phyloP scores from a whole-genome alignment of 2,888 invertebrate genomes.

The Ectobius pallidus region DNA sequence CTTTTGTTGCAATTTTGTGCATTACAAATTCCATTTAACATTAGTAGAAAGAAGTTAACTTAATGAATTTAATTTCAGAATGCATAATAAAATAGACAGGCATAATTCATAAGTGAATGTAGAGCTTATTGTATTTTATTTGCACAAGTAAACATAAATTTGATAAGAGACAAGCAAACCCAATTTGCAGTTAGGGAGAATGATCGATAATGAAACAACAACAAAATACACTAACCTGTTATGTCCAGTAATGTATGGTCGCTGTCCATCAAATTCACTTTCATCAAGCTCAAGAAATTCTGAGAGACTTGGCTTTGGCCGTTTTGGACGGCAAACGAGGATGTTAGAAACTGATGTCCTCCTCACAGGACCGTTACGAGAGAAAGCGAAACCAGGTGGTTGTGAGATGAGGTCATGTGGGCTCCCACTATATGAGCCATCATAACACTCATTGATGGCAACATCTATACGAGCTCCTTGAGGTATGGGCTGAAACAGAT shows the following conservation, averaged over 20 bases:
- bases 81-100: no score
- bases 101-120: no score
- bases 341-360: constrained; percentile 79
- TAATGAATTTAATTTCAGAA: no score
- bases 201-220: no score
- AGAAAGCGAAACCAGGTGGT: constrained; percentile 73
- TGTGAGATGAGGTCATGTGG: constrained; percentile 85
- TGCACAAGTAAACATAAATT: no score
- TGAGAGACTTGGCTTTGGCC: constrained; percentile 72
- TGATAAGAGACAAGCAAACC: no score
- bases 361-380: constrained; percentile 72
- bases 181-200: no score
- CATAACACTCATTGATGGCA: constrained; percentile 92
- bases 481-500: constrained; percentile 69
- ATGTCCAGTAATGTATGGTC: constrained; percentile 89
- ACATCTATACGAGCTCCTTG: constrained; percentile 91
- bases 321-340: constrained; percentile 75
- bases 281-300: constrained; percentile 91
- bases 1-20: no score
- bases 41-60: no score
- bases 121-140: no score
- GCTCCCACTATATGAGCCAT: constrained; percentile 93
- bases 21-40: no score
- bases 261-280: constrained; percentile 81
- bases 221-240: no score